A percentile compares a stretch with the other conserved stretches of the same genome.
Evolutionary conservation across 2,888 invertebrate species (phyloP).

Genomic region (Lymantria monacha): DNA sequence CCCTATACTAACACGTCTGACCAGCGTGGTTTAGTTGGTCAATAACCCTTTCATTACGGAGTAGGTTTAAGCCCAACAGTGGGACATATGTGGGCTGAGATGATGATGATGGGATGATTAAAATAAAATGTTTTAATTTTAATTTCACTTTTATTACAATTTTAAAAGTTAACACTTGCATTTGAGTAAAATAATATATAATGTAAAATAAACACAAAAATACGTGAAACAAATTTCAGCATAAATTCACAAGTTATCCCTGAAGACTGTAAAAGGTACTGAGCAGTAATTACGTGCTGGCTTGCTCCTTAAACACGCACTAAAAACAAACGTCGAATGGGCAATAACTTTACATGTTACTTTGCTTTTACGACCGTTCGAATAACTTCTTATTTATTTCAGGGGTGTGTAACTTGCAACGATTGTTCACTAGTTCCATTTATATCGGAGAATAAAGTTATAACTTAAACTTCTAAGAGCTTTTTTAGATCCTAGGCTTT

Average conservation of each 20-base stretch:
- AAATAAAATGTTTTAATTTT: no score
- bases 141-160: no score
- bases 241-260: constrained; percentile 16
- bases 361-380: constrained; percentile 28
- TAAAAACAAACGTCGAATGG: constrained; percentile 39
- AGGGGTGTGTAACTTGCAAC: constrained; percentile 16
- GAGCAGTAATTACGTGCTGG: constrained; percentile 27
- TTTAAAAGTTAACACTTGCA: no score
- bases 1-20: no score
- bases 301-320: constrained; percentile 40
- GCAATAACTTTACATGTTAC: constrained; percentile 35
- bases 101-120: no score
- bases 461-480: background rate
- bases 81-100: no score
- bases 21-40: no score
- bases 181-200: no score
- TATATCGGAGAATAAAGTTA: constrained; percentile 3
- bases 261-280: constrained; percentile 20
- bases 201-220: background rate
- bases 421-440: constrained; percentile 10
- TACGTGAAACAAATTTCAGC: constrained; percentile 1
- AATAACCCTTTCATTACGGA: no score
- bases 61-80: no score
- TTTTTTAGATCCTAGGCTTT: no score
- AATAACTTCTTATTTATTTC: constrained; percentile 24